Evolutionary conservation across 53 echinoderm and acorn worm genomes (phyloP), one percentile per base, ranked within the genome.

Genomic region (Glandiceps talaboti): DNA sequence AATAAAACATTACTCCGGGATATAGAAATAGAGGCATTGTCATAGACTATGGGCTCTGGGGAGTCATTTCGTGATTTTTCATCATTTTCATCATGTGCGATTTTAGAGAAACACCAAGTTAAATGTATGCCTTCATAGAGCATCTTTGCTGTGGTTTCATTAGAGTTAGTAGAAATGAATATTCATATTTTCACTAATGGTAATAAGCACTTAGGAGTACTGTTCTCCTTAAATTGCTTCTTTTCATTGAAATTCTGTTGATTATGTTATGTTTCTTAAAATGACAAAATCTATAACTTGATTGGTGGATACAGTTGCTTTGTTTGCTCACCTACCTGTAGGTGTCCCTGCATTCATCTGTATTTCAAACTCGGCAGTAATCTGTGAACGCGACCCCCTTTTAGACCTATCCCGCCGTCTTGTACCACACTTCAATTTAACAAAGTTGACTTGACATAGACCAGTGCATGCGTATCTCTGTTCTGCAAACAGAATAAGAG

Each of bases 291-390:
- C 14, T 28, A 20, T n/a, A n/a, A n/a, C n/a, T n/a, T n/a, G n/a
- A n/a, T n/a, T n/a, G n/a, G n/a, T n/a, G n/a, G n/a, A n/a, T n/a
- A n/a, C n/a, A n/a, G n/a, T n/a, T n/a, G n/a, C n/a, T n/a, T n/a
- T 45, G 64, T 45, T 12, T 6, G 64, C 64, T 45, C 20, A 6
- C 64, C 30, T 32, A 88, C 88, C 78, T 33, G 88, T 88, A 14
- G 91, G 88, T 73, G 83, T 83, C 74, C 82, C 75, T 0, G 90
- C 84, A 28, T 80, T 85, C 33, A 92, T 88, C 25, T 86, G 90
- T 0, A 94, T 90, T 81, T 94, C 90, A 32, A 94, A 85, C 14
- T 94, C 90, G 25, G 94, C 94, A 14, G 90, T 88, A 74, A 94
- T 90, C 75, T 90, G 82, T 0, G 94, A 91, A 30, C 74, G 83